phyloP scores from a whole-genome alignment of 2,797 vertebrate species.

The Myotis myotis region DNA sequence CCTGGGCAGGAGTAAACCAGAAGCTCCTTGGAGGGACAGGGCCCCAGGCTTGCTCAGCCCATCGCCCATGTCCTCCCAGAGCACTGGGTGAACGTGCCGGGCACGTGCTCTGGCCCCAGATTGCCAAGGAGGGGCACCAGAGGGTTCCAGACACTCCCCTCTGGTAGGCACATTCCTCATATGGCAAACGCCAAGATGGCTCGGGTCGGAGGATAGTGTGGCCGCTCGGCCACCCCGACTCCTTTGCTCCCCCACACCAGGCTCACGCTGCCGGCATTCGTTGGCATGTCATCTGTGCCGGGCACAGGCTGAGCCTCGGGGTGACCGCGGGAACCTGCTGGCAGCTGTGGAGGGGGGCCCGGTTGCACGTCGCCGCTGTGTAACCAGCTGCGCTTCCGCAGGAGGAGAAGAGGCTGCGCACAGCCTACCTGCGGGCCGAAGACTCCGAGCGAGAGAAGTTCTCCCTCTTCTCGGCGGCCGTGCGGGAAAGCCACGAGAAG shows the following conservation, averaged over 20 bases:
- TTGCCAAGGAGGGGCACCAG: neutral
- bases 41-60: neutral
- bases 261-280: neutral
- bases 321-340: neutral
- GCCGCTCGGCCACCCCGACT: rapidly evolving
- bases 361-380: neutral
- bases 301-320: neutral
- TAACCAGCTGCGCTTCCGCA: constrained; percentile 76
- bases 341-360: neutral
- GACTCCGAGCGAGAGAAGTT: constrained; percentile 94
- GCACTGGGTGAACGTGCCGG: too few relatives aligned
- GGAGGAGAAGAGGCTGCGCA: constrained; percentile 94
- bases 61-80: neutral
- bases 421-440: constrained; percentile 88
- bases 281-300: neutral
- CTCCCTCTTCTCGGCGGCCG: constrained; percentile 92
- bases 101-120: neutral
- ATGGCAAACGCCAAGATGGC: neutral
- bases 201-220: neutral
- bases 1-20: neutral
- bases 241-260: neutral
- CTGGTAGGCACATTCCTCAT: neutral
- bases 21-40: neutral
- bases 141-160: neutral
- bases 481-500: constrained; percentile 96